phyloP scores from a whole-genome alignment of 2,888 invertebrate genomes.

The Isoperla grammatica region DNA sequence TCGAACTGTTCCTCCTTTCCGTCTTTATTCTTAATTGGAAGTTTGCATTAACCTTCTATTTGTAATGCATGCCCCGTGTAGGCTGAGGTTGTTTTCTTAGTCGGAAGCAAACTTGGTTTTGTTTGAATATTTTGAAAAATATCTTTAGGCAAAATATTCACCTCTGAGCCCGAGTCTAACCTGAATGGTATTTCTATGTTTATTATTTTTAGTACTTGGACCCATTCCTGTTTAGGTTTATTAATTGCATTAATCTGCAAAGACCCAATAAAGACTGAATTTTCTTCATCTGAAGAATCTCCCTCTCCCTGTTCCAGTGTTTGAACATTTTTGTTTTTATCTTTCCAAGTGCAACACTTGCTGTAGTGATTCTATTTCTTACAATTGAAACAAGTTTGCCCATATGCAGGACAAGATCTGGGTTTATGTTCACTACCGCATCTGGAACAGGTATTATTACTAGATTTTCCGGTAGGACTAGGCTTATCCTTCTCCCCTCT shows the following conservation, averaged over 20 bases:
- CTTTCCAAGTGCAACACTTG: no score
- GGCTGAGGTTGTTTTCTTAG: background rate
- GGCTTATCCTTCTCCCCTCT: background rate
- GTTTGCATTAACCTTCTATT: background rate
- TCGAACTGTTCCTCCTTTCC: background rate
- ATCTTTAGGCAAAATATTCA: background rate
- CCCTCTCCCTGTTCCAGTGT: no score
- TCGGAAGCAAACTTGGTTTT: background rate
- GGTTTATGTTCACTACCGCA: background rate
- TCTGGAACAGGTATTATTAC: no score
- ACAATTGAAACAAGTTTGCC: background rate
- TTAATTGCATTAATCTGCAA: no score
- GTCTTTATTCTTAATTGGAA: background rate
- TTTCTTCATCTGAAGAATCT: no score
- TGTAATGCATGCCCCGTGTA: background rate
- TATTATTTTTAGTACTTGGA: background rate
- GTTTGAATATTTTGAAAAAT: background rate
- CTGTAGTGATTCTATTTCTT: constrained; percentile 26
- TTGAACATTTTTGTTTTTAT: no score
- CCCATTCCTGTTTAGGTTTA: background rate
- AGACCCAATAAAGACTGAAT: no score
- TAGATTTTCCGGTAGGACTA: background rate
- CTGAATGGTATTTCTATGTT: background rate
- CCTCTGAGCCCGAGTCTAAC: background rate
- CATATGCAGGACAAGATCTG: background rate